Evolutionary conservation across 1,140 invertebrate genomes (phyloP), one percentile per base, ranked within the genome.

Genomic region (Brachystomella parvula): DNA sequence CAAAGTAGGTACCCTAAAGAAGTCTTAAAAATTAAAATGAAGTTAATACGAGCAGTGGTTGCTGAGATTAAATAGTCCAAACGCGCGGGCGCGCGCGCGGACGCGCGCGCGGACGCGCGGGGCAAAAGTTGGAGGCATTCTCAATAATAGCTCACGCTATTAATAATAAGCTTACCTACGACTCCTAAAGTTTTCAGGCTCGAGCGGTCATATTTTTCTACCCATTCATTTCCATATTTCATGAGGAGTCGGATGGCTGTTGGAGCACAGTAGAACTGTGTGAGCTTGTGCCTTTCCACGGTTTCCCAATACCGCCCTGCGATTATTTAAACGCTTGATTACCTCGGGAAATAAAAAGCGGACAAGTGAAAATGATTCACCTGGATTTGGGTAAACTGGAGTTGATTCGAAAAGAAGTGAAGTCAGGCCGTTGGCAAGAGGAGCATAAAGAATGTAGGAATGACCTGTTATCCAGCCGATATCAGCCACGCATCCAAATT

Each of bases 391-490:
- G 73, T 83, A 83, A 9, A 76, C 74, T 3, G 83, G 83, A 9
- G 78, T 82, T 61, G 80, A 80, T 73, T 84, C 82, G 77, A 83
- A 84, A 17, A 83, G 72, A 15, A 84, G 71, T 2, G 80, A 80
- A 6, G 83, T 82, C 17, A 76, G 81, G 26, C 83, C 82, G 74
- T 83, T 83, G 21, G 76, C 75, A 17, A 84, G 74, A 19, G 83
- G 82, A 49, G 82, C 83, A 74, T 84, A 84, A 3, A 82, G 77
- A 29, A 81, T 78, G 75, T 84, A 83, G 29, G 76, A 77, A 71
- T 84, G 83, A 3, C 82, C 83, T 15, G 83, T 84, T 35, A 84
- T 83, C 72, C 83, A 83, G 19, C 83, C 83, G 63, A 84, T 79
- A 69, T 84, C 83, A n/a, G 82, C 82, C 21, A 82, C 78, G 77